Conservation (phyloP, 2,888 invertebrate species). For the Galeopsomyia nigrocyanea region DNA sequence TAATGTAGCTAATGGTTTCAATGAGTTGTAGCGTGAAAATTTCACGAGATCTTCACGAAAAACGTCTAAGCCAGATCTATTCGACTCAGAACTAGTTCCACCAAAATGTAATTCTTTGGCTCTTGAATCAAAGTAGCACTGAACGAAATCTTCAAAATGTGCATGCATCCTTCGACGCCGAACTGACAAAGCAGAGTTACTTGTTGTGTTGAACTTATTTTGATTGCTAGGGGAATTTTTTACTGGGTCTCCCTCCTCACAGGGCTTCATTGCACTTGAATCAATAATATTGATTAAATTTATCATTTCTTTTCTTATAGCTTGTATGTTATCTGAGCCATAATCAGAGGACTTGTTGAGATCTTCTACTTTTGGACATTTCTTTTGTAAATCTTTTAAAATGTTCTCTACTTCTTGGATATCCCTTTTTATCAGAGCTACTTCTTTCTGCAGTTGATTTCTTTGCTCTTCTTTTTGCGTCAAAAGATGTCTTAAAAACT, state of each 20-base stretch:
- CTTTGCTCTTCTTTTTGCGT: conserved; percentile 80
- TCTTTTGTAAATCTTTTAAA: conserved; percentile 72
- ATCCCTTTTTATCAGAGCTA: conserved; percentile 82
- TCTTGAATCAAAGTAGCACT: conserved; percentile 86
- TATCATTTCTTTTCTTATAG: conserved; percentile 73
- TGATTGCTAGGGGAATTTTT: conserved; percentile 50
- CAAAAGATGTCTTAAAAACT: conserved; percentile 84
- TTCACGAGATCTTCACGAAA: conserved; percentile 90
- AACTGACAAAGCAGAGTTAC: conserved; percentile 73
- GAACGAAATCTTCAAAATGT: conserved; percentile 91
- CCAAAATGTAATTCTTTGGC: conserved; percentile 81
- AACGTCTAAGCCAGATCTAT: conserved; percentile 75
- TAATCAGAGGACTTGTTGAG: conserved; percentile 69
- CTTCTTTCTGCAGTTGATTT: conserved; percentile 78
- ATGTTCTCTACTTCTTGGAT: conserved; percentile 80
- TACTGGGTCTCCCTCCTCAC: conserved; percentile 51
- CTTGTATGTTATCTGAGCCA: conserved; percentile 71
- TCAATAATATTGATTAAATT: conserved; percentile 73
- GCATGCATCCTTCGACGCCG: conserved; percentile 83
- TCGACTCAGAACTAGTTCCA: conserved; percentile 57
- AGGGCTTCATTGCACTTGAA: conserved; percentile 67
- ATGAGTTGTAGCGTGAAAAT: conserved; percentile 84
- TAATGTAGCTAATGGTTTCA: conserved; percentile 87
- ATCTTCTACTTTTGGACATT: conserved; percentile 74
- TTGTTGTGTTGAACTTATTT: conserved; percentile 54